Percentiles rank a stretch among this genome's conserved stretches.
Conservation (phyloP, 2,113 vertebrate species). For the Pantherophis guttatus region DNA sequence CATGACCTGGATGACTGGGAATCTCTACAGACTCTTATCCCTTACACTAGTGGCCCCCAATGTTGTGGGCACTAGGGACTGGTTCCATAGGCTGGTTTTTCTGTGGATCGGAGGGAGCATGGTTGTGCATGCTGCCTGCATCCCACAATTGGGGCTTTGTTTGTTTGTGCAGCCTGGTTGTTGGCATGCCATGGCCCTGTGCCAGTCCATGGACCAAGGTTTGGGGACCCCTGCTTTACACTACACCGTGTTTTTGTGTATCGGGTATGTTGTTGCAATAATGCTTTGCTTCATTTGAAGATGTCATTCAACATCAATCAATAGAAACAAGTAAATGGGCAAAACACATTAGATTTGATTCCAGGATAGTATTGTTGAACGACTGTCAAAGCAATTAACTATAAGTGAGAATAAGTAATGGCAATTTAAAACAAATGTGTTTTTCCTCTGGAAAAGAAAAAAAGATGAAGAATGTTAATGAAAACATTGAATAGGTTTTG, state of each 20-base stretch:
- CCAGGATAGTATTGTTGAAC: neutral
- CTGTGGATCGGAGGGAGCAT: no score
- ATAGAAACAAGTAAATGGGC: neutral
- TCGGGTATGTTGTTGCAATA: neutral
- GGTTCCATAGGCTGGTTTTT: no score
- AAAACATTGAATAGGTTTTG: neutral
- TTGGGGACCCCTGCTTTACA: neutral
- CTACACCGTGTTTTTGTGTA: neutral
- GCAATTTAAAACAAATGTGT: neutral
- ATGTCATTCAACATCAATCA: neutral
- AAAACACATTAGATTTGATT: neutral
- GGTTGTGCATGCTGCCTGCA: no score
- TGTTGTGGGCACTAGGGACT: no score
- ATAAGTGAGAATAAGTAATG: neutral
- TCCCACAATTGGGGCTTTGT: no score
- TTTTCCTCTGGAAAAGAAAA: neutral
- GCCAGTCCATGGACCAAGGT: no score
- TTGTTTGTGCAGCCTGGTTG: no score
- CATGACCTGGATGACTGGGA: no score
- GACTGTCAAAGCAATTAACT: neutral
- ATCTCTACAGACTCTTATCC: neutral
- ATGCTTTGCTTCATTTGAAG: neutral
- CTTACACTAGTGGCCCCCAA: no score
- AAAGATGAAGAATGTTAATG: neutral
- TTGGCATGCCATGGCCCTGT: no score